Evolutionary conservation across 2,888 invertebrate species (phyloP).

Genomic region (Lepeophtheirus nordmannii): DNA sequence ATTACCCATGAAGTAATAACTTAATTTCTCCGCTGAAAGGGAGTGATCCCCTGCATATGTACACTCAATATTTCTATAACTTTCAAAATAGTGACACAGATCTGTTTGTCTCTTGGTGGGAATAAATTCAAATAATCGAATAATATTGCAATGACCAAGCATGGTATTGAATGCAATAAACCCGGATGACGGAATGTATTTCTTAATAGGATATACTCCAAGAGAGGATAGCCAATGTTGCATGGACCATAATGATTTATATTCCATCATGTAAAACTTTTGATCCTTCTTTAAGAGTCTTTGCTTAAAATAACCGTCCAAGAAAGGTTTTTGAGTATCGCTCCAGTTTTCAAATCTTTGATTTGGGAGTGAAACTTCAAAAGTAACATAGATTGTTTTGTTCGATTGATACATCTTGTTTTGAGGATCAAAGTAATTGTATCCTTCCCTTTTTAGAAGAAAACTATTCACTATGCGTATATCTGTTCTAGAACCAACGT

Average conservation of each 20-base stretch:
- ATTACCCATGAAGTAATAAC: not conserved
- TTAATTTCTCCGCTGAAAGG: not conserved
- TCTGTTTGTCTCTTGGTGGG: not conserved
- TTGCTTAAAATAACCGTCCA: not conserved
- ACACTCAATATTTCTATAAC: not conserved
- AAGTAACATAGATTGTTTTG: not conserved
- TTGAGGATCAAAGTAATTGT: not conserved
- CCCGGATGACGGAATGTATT: not conserved
- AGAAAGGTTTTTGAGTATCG: not conserved
- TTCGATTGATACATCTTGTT: not conserved
- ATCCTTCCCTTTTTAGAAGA: not conserved
- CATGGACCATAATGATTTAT: not conserved
- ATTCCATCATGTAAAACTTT: not conserved
- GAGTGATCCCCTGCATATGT: not conserved
- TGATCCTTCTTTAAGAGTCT: not conserved
- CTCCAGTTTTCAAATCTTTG: not conserved
- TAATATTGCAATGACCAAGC: not conserved
- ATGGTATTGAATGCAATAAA: not conserved
- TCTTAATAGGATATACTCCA: not conserved
- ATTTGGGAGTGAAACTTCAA: not conserved
- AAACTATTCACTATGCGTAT: not conserved
- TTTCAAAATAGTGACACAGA: not conserved
- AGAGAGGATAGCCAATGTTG: not conserved
- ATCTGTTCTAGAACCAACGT: not conserved
- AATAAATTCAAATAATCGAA: slow-evolving; percentile 2